phyloP scores from a whole-genome alignment of 1,140 invertebrate species.

The Papilio polyxenes region DNA sequence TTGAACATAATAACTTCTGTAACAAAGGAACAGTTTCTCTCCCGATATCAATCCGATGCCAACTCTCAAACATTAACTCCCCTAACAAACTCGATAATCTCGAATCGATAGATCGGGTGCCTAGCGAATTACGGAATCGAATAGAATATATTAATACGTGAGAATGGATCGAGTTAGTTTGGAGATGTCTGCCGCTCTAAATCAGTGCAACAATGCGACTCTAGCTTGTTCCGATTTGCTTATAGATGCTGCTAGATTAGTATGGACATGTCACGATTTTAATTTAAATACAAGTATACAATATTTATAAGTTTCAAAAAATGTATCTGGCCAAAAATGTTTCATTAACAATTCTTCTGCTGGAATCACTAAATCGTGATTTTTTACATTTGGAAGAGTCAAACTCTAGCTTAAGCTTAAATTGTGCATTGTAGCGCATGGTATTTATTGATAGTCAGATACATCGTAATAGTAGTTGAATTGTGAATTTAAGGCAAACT shows the following conservation, averaged over 20 bases:
- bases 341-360: too few relatives aligned
- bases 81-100: constrained; percentile 59
- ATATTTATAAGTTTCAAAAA: too few relatives aligned
- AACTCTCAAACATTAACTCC: constrained; percentile 39
- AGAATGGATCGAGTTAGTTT: constrained; percentile 75
- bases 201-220: constrained; percentile 77
- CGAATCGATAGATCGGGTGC: constrained; percentile 73
- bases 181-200: constrained; percentile 79
- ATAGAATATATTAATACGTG: constrained; percentile 80
- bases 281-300: not conserved
- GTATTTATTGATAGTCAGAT: too few relatives aligned
- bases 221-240: constrained; percentile 70
- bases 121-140: constrained; percentile 73
- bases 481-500: too few relatives aligned
- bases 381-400: too few relatives aligned
- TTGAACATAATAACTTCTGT: not conserved
- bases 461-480: too few relatives aligned
- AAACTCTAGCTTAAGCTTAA: too few relatives aligned
- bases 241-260: constrained; percentile 53
- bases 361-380: too few relatives aligned
- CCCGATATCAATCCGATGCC: constrained; percentile 41
- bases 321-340: too few relatives aligned
- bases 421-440: too few relatives aligned
- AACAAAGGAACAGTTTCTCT: constrained; percentile 17
- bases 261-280: constrained; percentile 51